phyloP scores from a whole-genome alignment of 2,888 invertebrate genomes.

The Eumerus sabulonum region DNA sequence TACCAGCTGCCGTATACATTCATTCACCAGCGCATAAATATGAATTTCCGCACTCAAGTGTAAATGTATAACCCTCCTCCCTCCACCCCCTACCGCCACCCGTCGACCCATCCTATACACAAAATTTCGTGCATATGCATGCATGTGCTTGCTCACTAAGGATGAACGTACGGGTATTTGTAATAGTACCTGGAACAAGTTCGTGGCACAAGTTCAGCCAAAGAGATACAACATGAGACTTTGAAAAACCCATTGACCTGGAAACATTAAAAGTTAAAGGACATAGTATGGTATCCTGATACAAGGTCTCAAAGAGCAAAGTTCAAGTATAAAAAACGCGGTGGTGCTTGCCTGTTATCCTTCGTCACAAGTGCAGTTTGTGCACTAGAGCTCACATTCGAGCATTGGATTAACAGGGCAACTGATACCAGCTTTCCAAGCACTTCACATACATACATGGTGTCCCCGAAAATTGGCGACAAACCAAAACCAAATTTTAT shows the following conservation, averaged over 20 bases:
- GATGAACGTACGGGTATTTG: conserved; percentile 34
- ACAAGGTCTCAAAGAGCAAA: conserved; percentile 61
- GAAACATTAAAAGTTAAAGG: conserved; percentile 68
- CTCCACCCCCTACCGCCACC: no score
- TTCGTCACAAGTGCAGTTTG: neutral
- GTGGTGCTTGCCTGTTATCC: neutral
- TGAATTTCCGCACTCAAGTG: conserved; percentile 48
- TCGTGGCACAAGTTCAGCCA: conserved; percentile 64
- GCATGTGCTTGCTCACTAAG: conserved; percentile 47
- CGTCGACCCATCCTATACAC: conserved; percentile 3
- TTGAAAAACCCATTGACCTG: conserved; percentile 68
- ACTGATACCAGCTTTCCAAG: neutral
- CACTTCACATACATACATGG: no score
- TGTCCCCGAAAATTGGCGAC: no score
- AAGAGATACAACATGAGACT: conserved; percentile 65
- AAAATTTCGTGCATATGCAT: conserved; percentile 37
- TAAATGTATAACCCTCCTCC: neutral
- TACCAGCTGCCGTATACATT: neutral
- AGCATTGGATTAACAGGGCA: neutral
- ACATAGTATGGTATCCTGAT: conserved; percentile 64
- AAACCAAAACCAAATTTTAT: no score
- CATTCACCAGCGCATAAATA: conserved; percentile 4
- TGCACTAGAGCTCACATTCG: neutral
- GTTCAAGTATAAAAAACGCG: conserved; percentile 45
- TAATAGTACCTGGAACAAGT: conserved; percentile 34